Percentiles rank a stretch among this genome's conserved stretches.
phyloP scores from a whole-genome alignment of 2,113 vertebrate species.

The Dissostichus mawsoni region DNA sequence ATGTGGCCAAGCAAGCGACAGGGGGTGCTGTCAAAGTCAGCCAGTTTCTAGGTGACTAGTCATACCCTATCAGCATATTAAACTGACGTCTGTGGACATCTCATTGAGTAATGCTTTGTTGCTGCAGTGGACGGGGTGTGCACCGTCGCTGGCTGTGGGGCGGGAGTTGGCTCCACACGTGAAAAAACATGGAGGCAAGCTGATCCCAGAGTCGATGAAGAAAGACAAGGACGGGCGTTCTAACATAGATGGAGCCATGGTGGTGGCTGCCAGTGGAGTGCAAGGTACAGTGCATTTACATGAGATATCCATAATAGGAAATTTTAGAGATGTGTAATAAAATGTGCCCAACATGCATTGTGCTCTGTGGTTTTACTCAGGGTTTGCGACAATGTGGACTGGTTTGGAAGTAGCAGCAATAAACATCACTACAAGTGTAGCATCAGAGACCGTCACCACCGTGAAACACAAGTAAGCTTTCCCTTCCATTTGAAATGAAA shows the following conservation, averaged over 20 bases:
- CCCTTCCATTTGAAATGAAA: accelerated
- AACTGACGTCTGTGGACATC: conserved; percentile 9
- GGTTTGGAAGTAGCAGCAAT: conserved; percentile 95
- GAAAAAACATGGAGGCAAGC: conserved; percentile 95
- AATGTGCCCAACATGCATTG: background rate
- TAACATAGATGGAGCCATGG: conserved; percentile 93
- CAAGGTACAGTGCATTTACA: conserved; percentile 86
- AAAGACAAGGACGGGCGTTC: conserved; percentile 95
- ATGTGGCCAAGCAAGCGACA: conserved; percentile 95
- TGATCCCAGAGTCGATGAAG: conserved; percentile 96
- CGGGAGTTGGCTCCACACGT: conserved; percentile 94
- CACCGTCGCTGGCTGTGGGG: conserved; percentile 89
- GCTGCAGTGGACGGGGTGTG: conserved; percentile 94
- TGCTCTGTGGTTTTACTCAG: conserved; percentile 71
- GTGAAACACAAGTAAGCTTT: conserved; percentile 93
- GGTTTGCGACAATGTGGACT: conserved; percentile 97
- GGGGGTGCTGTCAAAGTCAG: conserved; percentile 98
- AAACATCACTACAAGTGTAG: conserved; percentile 92
- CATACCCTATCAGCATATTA: conserved; percentile 27
- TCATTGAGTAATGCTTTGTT: conserved; percentile 44
- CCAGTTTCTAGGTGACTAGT: conserved; percentile 92
- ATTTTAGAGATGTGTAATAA: background rate
- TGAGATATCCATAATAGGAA: background rate
- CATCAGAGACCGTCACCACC: conserved; percentile 93
- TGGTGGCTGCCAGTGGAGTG: conserved; percentile 95